Base-by-base conservation (phyloP, 1,140 invertebrate genomes). In the Tetraneura akinire region DNA sequence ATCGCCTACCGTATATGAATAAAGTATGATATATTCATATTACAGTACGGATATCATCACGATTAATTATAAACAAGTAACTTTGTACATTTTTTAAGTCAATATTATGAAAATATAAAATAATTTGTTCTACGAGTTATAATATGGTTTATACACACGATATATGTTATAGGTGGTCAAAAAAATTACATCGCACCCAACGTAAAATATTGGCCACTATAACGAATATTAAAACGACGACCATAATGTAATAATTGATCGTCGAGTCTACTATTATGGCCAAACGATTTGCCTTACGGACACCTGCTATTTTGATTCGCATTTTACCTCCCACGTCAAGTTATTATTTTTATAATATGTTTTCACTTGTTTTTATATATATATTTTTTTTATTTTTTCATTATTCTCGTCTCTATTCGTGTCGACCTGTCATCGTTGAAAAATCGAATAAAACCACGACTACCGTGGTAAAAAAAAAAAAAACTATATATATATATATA, bases 301-400 rank as follows among this genome's bases (percentile, higher is more conserved):
- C 62, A 37, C 32, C 32, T 37, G 62, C n/a, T n/a, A n/a, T n/a
- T 78, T 62, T 47, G 74, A 78, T 78, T 78, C 74, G 74, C 74
- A 62, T 78, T 78, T 78, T 78, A 78, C 74, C 74, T 78, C 74
- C 74, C 74, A 78, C 74, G 74, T 78, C 21, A 78, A 62, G 55
- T 62, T 78, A 78, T 78, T 78, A 76, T 78, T 78, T 78, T 78
- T 78, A 78, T n/a, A n/a, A n/a, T n/a, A n/a, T n/a, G n/a, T n/a
- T n/a, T n/a, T n/a, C n/a, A 60, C 62, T 62, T 47, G 74, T 78
- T 78, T 78, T 78, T 55, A 60, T 21, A 45, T 78, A 78, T 74
- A n/a, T 37, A 32, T 73, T 26, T 4, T 51, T 51, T 57, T 51
- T 57, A 11, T 42, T 23, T 78, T 78, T 78, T 78, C 55, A 62